These are phyloP conservation scores for Helicoverpa zea DNA, from an alignment of 1,140 invertebrate genomes.

Conservation along the genomic window DNA sequence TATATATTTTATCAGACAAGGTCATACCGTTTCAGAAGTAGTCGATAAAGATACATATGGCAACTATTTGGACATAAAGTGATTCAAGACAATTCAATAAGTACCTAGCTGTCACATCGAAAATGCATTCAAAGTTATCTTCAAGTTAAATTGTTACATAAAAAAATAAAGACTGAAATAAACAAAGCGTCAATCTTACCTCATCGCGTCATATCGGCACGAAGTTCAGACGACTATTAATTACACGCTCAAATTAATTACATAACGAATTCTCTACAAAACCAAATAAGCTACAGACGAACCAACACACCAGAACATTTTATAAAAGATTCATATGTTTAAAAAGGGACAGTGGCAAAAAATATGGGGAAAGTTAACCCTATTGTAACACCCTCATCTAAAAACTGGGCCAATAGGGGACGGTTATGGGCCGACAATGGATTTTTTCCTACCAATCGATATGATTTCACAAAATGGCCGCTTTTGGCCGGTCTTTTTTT, in stretches of 20 bases:
- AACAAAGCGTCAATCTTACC: slow-evolving; percentile 33
- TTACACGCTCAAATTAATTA: slow-evolving; percentile 41
- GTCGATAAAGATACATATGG: background rate
- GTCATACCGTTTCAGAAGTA: background rate
- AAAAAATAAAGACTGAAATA: background rate
- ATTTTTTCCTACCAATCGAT: slow-evolving; percentile 85
- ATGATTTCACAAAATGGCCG: slow-evolving; percentile 80
- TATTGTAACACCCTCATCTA: slow-evolving; percentile 76
- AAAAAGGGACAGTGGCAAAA: slow-evolving; percentile 73
- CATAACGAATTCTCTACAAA: slow-evolving; percentile 26
- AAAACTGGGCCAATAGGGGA: slow-evolving; percentile 84
- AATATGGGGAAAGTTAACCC: slow-evolving; percentile 75
- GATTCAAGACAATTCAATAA: background rate
- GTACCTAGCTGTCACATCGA: background rate
- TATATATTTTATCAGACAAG: slow-evolving; percentile 16
- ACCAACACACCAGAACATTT: slow-evolving; percentile 15
- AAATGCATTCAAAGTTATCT: background rate
- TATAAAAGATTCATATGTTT: slow-evolving; percentile 67
- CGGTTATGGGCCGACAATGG: slow-evolving; percentile 70
- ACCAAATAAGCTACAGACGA: slow-evolving; percentile 18
- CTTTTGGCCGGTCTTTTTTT: slow-evolving; percentile 51
- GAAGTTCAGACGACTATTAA: slow-evolving; percentile 7
- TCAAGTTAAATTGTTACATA: background rate
- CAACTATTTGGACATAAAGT: background rate
- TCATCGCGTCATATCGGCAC: slow-evolving; percentile 30